Evolutionary conservation across 2,797 vertebrate species (phyloP).

Genomic region (Bovichtus variegatus): DNA sequence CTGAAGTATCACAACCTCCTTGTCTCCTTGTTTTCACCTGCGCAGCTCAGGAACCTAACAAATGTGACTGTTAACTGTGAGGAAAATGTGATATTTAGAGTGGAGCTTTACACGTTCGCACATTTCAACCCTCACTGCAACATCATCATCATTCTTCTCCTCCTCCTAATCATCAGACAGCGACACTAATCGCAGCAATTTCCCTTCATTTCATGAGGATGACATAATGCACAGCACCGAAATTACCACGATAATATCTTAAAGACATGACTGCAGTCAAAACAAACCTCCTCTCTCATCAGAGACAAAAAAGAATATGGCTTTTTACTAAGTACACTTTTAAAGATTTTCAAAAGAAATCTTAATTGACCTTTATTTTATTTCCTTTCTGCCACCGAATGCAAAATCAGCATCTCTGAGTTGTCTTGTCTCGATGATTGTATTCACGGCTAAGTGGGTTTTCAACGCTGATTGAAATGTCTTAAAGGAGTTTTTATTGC

Average conservation of each 20-base stretch:
- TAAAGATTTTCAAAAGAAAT: not conserved
- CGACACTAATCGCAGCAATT: conserved; percentile 69
- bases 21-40: not conserved
- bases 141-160: conserved; percentile 37
- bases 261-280: conserved; percentile 58
- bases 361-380: not conserved
- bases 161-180: conserved; percentile 46
- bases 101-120: not conserved
- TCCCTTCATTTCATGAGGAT: conserved; percentile 73
- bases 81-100: not conserved
- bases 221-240: conserved; percentile 66
- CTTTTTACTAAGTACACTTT: not conserved
- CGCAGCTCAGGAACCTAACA: conserved; percentile 1
- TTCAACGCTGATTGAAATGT: not conserved
- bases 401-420: not conserved
- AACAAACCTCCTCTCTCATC: conserved; percentile 58
- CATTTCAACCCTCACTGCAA: conserved; percentile 21
- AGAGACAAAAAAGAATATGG: conserved; percentile 4
- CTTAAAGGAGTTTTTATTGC: not conserved
- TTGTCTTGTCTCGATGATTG: not conserved
- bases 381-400: not conserved
- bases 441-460: not conserved
- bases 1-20: not conserved
- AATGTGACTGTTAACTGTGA: not conserved
- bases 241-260: conserved; percentile 70